Evolutionary conservation across 2,113 vertebrate species (phyloP).

Genomic region (Melanostigma gelatinosum): DNA sequence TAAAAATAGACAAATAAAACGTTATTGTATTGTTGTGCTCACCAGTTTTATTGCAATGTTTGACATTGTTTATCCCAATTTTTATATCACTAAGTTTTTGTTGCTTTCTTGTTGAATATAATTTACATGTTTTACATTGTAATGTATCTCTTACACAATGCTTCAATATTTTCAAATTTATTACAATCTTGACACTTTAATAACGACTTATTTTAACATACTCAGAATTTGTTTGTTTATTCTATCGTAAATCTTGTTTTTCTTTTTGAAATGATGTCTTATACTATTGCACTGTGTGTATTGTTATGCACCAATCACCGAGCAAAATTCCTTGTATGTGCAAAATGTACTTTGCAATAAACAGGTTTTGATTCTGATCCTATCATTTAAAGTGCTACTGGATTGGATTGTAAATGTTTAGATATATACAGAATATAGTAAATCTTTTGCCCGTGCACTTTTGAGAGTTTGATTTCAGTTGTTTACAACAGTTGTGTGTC

Average conservation of each 20-base stretch:
- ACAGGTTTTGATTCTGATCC: no score
- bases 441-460: neutral
- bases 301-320: neutral
- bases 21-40: constrained; percentile 2
- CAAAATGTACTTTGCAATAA: no score
- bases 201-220: neutral
- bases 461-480: neutral
- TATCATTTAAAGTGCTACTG: neutral
- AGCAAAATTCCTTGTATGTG: no score
- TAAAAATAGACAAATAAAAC: neutral
- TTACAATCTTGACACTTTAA: neutral
- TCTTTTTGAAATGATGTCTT: no score
- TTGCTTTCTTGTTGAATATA: neutral
- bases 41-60: neutral
- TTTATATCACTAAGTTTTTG: neutral
- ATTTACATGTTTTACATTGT: neutral
- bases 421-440: no score
- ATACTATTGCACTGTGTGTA: no score
- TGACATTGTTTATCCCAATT: neutral
- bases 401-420: no score
- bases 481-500: neutral
- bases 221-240: neutral
- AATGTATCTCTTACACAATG: neutral
- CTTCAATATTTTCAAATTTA: neutral
- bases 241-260: no score